Evolutionary conservation across 2,888 invertebrate genomes (phyloP), one percentile per base, ranked within the genome.

Genomic region (Charanyca ferruginea): DNA sequence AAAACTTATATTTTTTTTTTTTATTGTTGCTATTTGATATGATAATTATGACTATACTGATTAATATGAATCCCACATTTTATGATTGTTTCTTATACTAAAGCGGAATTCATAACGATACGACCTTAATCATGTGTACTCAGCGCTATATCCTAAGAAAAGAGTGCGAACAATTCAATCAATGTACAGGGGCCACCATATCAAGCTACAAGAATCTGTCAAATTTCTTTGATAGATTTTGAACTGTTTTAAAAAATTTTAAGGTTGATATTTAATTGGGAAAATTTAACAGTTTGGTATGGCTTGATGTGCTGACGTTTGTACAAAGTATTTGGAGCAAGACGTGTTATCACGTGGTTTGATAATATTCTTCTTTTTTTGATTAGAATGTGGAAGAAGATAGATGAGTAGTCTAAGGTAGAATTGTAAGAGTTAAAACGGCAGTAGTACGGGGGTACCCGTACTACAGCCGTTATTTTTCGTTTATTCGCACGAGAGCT

Each of bases 291-390:
- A n/a, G n/a, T n/a, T n/a, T n/a, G n/a, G n/a, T n/a, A n/a, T n/a
- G n/a, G n/a, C n/a, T n/a, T n/a, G n/a, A n/a, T n/a, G n/a, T n/a
- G n/a, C n/a, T n/a, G n/a, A n/a, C n/a, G n/a, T n/a, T n/a, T n/a
- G n/a, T n/a, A 11, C 7, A n/a, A 11, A 61, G 54, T 64, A 77
- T 73, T 72, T 73, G 28, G 77, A 68, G 54, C 77, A 59, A 64
- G 35, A n/a, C n/a, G n/a, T 32, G 16, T 52, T 76, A 64, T 64
- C 73, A 64, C 38, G 23, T 67, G 58, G 38, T 47, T 23, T 28
- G 41, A 51, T 48, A 55, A 23, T 47, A 22, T 23, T 52, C 23
- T 48, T 47, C 13, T 41, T 67, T 51, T 73, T 72, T 35, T 6
- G 32, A 66, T 44, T 59, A 20, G 0, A 66, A 61, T 52, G 9